Evolutionary conservation across 2,797 vertebrate genomes (phyloP), one percentile per base, ranked within the genome.

Genomic region (Echeneis naucrates): DNA sequence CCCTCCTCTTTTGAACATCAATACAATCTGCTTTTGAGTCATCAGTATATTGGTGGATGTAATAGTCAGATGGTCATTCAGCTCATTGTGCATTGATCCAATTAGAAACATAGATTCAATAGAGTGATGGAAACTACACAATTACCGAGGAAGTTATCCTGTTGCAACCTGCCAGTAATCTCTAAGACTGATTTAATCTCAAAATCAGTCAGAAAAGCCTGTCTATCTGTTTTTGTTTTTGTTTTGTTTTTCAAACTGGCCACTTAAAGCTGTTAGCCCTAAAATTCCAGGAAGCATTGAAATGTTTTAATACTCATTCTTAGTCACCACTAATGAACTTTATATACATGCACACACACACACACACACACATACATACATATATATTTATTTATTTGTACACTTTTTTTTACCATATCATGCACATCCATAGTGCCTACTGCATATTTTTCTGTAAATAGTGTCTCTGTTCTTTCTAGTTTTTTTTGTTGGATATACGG

Each of bases 11-110:
- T 16, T 16, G 19, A 10, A 57, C 38, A 67, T 75, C 68, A 75
- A 72, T 64, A 62, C 50, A 44, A 44, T 50, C 44, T 59, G 26
- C 26, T 60, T 64, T 63, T 67, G 23, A 12, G 35, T 64, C 35
- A 64, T 75, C 32, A 53, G 7, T 17, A 17, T 44, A 12, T 67
- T 56, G 51, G 19, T 70, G 45, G 38, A 52, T 37, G 48, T 51
- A 32, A 38, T 67, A n/a, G n/a, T n/a, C n/a, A n/a, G n/a, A n/a
- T n/a, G n/a, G 57, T 48, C 32, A 60, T 6, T 59, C 23, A 60
- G 35, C 59, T 72, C 52, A 72, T 21, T 21, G 44, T 52, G 10
- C 9, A 70, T 54, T 69, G 68, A 73, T 76, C 45, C 14, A 24
- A 53, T 47, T 38, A 62, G 33, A 66, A 57, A 61, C 16, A 48